phyloP scores from a whole-genome alignment of 2,113 vertebrate species.

The Leucopsar rothschildi region DNA sequence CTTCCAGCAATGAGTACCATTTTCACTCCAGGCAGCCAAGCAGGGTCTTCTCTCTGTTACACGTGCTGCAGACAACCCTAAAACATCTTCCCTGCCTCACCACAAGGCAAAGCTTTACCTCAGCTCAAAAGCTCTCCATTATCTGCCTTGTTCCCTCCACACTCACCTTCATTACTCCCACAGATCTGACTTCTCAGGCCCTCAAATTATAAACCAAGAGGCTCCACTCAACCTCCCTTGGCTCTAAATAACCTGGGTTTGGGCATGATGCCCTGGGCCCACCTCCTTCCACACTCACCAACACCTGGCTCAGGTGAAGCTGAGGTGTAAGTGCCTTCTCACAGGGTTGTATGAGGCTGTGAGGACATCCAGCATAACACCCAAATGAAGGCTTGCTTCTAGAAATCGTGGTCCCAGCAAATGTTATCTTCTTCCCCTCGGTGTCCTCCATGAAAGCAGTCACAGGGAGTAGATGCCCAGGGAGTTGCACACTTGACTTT shows the following conservation, averaged over 20 bases:
- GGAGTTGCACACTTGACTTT: neutral
- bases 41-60: neutral
- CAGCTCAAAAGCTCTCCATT: neutral
- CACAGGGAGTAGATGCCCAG: neutral
- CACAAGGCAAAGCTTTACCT: neutral
- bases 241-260: neutral
- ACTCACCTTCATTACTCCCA: neutral
- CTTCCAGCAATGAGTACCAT: neutral
- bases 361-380: neutral
- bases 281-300: neutral
- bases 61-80: neutral
- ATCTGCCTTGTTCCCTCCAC: neutral
- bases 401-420: neutral
- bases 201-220: neutral
- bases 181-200: neutral
- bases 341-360: neutral
- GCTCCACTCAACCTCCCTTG: accelerated
- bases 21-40: neutral
- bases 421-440: neutral
- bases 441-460: neutral
- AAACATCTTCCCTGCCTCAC: neutral
- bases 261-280: neutral
- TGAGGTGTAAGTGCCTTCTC: neutral
- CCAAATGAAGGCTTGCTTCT: neutral
- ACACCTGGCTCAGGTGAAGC: neutral